phyloP scores from a whole-genome alignment of 2,797 vertebrate species.

The Chrysocyon brachyurus region DNA sequence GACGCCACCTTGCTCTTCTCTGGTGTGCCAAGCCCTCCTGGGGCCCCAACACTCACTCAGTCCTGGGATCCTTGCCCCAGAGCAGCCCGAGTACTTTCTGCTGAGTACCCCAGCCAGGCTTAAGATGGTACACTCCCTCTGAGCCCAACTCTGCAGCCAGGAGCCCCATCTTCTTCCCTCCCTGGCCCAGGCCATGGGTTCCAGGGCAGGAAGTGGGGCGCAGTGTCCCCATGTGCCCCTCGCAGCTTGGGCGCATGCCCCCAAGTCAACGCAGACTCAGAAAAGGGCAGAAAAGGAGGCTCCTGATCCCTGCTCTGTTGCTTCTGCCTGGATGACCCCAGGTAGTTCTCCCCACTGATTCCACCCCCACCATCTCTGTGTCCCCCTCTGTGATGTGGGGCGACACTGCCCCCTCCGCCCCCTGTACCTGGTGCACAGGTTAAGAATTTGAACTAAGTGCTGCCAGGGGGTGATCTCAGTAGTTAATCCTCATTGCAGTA shows the following conservation, averaged over 20 bases:
- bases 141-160: neutral
- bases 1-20: neutral
- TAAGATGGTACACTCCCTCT: neutral
- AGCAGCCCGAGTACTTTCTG: neutral
- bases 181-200: neutral
- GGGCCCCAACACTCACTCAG: neutral
- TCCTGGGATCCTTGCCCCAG: neutral
- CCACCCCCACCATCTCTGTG: neutral
- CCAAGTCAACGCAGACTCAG: neutral
- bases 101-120: neutral
- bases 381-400: neutral
- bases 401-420: accelerated
- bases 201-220: neutral
- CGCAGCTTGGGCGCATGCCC: neutral
- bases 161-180: neutral
- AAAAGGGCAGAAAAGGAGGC: neutral
- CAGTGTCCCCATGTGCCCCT: neutral
- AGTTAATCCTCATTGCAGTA: neutral
- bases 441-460: neutral
- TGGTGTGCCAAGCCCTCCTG: neutral
- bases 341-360: neutral
- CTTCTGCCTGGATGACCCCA: neutral
- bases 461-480: neutral
- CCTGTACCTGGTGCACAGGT: neutral
- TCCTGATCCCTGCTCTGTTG: neutral